Evolutionary conservation across 2,888 invertebrate genomes (phyloP), one percentile per base, ranked within the genome.

Genomic region (Phengaris arion): DNA sequence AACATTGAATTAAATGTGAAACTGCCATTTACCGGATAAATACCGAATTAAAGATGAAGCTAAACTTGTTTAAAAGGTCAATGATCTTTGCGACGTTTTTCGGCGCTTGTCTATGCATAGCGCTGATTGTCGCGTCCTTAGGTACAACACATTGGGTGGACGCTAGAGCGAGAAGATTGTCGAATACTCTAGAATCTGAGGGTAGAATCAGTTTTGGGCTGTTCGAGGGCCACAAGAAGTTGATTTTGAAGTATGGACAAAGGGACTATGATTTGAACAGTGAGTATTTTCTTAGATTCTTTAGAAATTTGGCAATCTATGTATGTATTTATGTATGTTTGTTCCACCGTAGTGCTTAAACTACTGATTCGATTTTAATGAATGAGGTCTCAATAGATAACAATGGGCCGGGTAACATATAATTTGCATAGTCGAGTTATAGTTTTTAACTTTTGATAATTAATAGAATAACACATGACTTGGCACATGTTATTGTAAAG

Each of bases 81-180:
- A 96, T 97, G 94, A 96, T 97, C 79, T 96, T 97, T 83, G 95
- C 96, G 84, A 97, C 97, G 59, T 97, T 97, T 87, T 96, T 97
- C 82, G 95, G 97, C 22, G 96, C 97, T 77, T 95, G 97, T 85
- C 89, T 96, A 79, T 96, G 96, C 80, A 96, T 97, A 78, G 96
- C 96, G 52, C 89, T 98, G 80, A 94, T 97, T 8, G 96, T 97
- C 13, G 97, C 97, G 59, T 96, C 97, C n/a, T 90, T 98, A 79
- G 97, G 97, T 1, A 98, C 98, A 6, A 96, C 96, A 81, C 96
- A 96, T 83, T 98, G 98, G 98, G 95, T 97, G 59, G 96, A 96
- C 79, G 96, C 97, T 2, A 94, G 94, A 74, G 97, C 97, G 5
- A 94, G 95, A 80, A 88, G 96, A 80, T 94, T 95, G 0, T 94